A percentile compares a stretch with the other conserved stretches of the same genome.
Evolutionary conservation across 2,797 vertebrate genomes (phyloP).

Genomic region (Microctenopoma stevenorrisi): DNA sequence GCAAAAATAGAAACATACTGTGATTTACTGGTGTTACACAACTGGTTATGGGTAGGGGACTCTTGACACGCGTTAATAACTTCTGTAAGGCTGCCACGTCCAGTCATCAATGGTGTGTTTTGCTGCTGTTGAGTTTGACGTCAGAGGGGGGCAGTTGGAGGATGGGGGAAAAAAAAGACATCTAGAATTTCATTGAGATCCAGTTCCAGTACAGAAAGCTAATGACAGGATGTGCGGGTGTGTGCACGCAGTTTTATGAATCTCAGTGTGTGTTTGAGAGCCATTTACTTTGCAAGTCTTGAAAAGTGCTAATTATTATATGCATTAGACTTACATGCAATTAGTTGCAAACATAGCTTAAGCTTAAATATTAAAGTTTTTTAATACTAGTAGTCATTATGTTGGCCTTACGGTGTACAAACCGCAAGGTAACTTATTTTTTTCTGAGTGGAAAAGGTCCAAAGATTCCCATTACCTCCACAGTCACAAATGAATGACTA

Average conservation of each 20-base stretch:
- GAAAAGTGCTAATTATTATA: too few species aligned
- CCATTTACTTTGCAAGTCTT: too few species aligned
- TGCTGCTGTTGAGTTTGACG: slow-evolving; percentile 64
- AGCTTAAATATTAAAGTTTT: neutral
- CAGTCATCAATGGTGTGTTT: slow-evolving; percentile 42
- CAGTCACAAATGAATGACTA: too few species aligned
- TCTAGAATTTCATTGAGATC: slow-evolving; percentile 32
- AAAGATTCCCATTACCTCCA: too few species aligned
- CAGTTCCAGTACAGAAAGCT: slow-evolving; percentile 32
- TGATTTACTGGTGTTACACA: slow-evolving; percentile 71
- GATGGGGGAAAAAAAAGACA: slow-evolving; percentile 6
- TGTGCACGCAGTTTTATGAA: neutral
- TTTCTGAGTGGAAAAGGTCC: too few species aligned
- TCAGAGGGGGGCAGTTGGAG: slow-evolving; percentile 48
- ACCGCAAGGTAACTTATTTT: neutral
- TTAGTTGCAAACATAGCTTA: neutral
- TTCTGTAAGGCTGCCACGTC: slow-evolving; percentile 58
- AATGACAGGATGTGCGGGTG: slow-evolving; percentile 12
- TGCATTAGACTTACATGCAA: too few species aligned
- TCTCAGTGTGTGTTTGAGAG: neutral
- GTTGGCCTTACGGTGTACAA: neutral
- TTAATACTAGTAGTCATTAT: neutral
- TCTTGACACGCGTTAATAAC: slow-evolving; percentile 70
- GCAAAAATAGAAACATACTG: slow-evolving; percentile 73
- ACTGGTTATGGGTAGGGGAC: slow-evolving; percentile 65